Percentiles rank a stretch among this genome's conserved stretches.
Conservation (phyloP, 2,797 vertebrate species). For the Mus caroli region DNA sequence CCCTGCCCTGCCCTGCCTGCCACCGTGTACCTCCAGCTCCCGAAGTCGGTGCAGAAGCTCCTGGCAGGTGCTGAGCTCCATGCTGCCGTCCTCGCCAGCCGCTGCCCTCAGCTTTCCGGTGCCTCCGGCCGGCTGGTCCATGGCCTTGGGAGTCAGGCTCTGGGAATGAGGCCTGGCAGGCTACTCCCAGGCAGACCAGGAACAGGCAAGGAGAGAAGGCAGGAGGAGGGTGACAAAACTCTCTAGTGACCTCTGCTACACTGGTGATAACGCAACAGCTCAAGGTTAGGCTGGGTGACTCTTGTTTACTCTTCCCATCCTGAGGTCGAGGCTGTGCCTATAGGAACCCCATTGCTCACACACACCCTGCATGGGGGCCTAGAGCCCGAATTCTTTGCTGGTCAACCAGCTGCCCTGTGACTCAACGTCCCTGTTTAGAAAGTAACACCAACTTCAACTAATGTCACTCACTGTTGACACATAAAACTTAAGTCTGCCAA, state of each 20-base stretch:
- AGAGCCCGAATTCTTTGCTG: not conserved
- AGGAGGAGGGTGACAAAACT: slow-evolving; percentile 1
- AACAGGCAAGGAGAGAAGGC: not conserved
- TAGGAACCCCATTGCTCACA: not conserved
- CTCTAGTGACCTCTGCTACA: not conserved
- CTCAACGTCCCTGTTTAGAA: not conserved
- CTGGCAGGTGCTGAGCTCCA: slow-evolving; percentile 93
- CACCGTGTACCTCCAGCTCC: slow-evolving; percentile 93
- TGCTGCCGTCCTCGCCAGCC: slow-evolving; percentile 84
- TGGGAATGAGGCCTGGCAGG: slow-evolving; percentile 64
- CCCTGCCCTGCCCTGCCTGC: not conserved
- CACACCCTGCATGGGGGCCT: not conserved
- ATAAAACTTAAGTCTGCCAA: not conserved
- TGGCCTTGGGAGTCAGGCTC: slow-evolving; percentile 93
- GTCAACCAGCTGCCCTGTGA: not conserved
- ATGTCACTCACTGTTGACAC: not conserved
- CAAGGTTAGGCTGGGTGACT: not conserved
- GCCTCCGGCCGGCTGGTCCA: slow-evolving; percentile 87
- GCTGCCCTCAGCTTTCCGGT: slow-evolving; percentile 90
- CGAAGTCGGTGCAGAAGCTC: slow-evolving; percentile 95
- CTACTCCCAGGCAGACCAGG: slow-evolving; percentile 31
- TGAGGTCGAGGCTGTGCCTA: slow-evolving; percentile 4
- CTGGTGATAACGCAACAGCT: not conserved
- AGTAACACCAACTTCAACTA: not conserved
- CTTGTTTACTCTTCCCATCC: not conserved